Conservation (phyloP, 2,113 vertebrate genomes). For the Blennius ocellaris region DNA sequence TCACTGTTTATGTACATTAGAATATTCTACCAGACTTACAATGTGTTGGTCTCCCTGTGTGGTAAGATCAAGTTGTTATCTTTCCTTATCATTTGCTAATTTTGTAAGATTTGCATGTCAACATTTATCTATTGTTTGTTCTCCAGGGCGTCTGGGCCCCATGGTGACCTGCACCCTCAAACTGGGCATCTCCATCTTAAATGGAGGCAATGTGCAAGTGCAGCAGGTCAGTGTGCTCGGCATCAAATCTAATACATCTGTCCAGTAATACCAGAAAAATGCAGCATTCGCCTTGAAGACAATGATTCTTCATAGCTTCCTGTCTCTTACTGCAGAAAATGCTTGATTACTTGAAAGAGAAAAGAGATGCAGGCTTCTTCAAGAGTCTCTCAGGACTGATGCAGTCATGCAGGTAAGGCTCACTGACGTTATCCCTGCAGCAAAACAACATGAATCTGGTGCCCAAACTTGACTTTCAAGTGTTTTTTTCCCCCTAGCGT, state of each 20-base stretch:
- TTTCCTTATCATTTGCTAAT: too few species aligned
- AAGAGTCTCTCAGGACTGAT: constrained; percentile 97
- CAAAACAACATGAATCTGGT: neutral
- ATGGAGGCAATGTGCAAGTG: constrained; percentile 94
- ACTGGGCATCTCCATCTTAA: constrained; percentile 96
- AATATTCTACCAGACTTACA: too few species aligned
- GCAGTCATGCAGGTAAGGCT: constrained; percentile 98
- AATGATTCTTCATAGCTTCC: neutral
- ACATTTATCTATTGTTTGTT: neutral
- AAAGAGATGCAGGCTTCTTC: constrained; percentile 97
- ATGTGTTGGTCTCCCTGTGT: too few species aligned
- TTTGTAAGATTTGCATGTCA: too few species aligned
- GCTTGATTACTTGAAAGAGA: constrained; percentile 97
- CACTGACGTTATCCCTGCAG: neutral
- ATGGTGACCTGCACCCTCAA: constrained; percentile 97
- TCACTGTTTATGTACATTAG: too few species aligned
- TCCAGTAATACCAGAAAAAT: neutral
- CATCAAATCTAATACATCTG: too few species aligned
- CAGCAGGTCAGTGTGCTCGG: constrained; percentile 85
- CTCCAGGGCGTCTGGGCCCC: constrained; percentile 89
- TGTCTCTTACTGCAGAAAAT: constrained; percentile 88
- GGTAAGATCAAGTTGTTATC: too few species aligned
- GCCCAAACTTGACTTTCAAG: constrained; percentile 19
- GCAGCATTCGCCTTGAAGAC: neutral
- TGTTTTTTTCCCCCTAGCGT: constrained; percentile 81